phyloP scores from a whole-genome alignment of 1,140 invertebrate species.

The Drosophila funebris region DNA sequence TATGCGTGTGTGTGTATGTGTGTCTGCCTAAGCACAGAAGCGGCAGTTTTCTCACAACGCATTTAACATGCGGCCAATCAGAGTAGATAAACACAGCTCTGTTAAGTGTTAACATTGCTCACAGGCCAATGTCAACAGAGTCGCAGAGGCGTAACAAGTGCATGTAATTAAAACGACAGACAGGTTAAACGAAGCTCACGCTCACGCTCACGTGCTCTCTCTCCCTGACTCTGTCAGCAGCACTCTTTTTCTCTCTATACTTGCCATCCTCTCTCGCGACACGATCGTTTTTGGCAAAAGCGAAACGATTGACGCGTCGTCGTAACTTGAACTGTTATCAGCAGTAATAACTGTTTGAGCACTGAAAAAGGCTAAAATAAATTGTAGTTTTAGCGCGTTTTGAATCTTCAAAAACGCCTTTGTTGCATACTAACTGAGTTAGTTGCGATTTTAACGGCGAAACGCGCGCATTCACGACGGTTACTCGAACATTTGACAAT shows the following conservation, averaged over 20 bases:
- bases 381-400: constrained; percentile 64
- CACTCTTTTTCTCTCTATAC: neutral
- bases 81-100: constrained; percentile 64
- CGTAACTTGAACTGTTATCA: constrained; percentile 65
- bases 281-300: constrained; percentile 32
- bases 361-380: constrained; percentile 65
- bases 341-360: constrained; percentile 13
- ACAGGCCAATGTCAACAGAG: constrained; percentile 62
- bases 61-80: constrained; percentile 73
- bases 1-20: neutral
- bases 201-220: constrained; percentile 24
- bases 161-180: constrained; percentile 62
- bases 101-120: constrained; percentile 63
- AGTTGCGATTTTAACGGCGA: constrained; percentile 66
- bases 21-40: constrained; percentile 24
- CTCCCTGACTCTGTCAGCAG: too few relatives aligned
- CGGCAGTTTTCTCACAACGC: constrained; percentile 54
- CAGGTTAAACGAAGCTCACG: constrained; percentile 22
- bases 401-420: constrained; percentile 71
- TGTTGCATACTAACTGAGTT: constrained; percentile 61
- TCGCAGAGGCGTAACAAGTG: constrained; percentile 43
- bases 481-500: constrained; percentile 17
- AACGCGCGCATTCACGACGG: constrained; percentile 46
- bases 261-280: neutral
- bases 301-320: constrained; percentile 6